These are phyloP conservation scores for Acestrorhynchus altus DNA, from an alignment of 2,797 vertebrate genomes.

Conservation along the genomic window DNA sequence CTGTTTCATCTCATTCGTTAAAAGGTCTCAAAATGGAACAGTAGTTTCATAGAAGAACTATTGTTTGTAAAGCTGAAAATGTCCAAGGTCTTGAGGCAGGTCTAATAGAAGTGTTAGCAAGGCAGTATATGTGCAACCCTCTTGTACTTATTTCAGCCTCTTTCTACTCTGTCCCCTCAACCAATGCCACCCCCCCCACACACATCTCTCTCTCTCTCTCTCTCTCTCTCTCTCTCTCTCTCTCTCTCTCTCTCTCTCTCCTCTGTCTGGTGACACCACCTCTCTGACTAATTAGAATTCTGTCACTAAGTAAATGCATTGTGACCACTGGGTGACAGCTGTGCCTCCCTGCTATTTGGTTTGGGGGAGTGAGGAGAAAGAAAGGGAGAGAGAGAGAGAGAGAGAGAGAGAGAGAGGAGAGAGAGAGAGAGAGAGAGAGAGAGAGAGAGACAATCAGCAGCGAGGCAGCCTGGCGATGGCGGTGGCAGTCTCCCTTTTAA, in stretches of 20 bases:
- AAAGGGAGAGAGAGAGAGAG: slow-evolving; percentile 64
- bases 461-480: slow-evolving; percentile 83
- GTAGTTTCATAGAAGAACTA: not conserved
- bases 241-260: slow-evolving; percentile 52
- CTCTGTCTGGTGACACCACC: slow-evolving; percentile 86
- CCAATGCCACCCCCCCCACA: slow-evolving; percentile 50
- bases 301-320: slow-evolving; percentile 99
- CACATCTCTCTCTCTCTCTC: slow-evolving; percentile 49
- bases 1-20: not conserved
- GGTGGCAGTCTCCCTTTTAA: slow-evolving; percentile 97
- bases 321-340: slow-evolving; percentile 97
- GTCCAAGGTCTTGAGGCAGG: not conserved
- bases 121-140: slow-evolving; percentile 41
- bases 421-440: slow-evolving; percentile 54
- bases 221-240: slow-evolving; percentile 11
- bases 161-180: slow-evolving; percentile 52
- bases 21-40: not conserved
- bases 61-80: not conserved
- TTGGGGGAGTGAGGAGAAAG: slow-evolving; percentile 63
- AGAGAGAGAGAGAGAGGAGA: slow-evolving; percentile 63
- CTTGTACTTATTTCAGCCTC: slow-evolving; percentile 55
- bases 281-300: slow-evolving; percentile 99
- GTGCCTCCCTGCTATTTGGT: slow-evolving; percentile 86
- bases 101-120: slow-evolving; percentile 43
- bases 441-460: slow-evolving; percentile 83